Base-by-base conservation (phyloP, 2,888 invertebrate species). In the Patella depressa region DNA sequence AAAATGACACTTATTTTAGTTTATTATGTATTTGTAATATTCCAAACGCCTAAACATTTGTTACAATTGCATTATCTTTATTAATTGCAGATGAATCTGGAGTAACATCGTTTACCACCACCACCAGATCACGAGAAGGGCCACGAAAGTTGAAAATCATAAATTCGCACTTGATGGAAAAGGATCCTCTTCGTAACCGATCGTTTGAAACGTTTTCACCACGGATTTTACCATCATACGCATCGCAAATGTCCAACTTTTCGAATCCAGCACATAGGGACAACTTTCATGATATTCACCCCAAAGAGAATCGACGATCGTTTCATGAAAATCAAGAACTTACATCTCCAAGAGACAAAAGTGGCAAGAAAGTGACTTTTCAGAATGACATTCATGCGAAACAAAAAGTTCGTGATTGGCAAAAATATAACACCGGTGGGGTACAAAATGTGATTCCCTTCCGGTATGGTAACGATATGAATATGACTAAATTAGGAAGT, bases 211-310 rank as follows among this genome's bases (percentile, higher is more conserved):
- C 65, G 24, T 65, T 65, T 65, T 65, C 65, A 2, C 65, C 65
- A 2, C 65, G 65, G 19, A 65, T 65, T 65, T 65, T 65, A 65
- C 65, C 65, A 65, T 65, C 65, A 65, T 65, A 65, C 24, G 65
- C 65, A 19, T 65, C 65, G 19, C 65, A 65, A 24, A 24, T 24
- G 65, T 24, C 65, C 24, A 24, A 24, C 24, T 65, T 24, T 14
- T 24, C 65, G 2, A 65, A 24, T 65, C 65, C 65, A 12, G 19
- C 65, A 24, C 65, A 9, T 11, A 14, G 19, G 14, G 65, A 65
- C 65, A 24, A 65, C 5, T 45, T 9, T 9, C 14, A 9, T 3
- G 19, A 24, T 24, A 24, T 24, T 3, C 24, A 65, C 24, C 2
- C 14, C 2, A 19, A 65, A 65, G 19, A 65, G 65, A 65, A 65